Percentiles rank a stretch among this genome's conserved stretches.
Conservation (phyloP, 2,113 vertebrate genomes). For the Cryptomyrus ogoouensis region DNA sequence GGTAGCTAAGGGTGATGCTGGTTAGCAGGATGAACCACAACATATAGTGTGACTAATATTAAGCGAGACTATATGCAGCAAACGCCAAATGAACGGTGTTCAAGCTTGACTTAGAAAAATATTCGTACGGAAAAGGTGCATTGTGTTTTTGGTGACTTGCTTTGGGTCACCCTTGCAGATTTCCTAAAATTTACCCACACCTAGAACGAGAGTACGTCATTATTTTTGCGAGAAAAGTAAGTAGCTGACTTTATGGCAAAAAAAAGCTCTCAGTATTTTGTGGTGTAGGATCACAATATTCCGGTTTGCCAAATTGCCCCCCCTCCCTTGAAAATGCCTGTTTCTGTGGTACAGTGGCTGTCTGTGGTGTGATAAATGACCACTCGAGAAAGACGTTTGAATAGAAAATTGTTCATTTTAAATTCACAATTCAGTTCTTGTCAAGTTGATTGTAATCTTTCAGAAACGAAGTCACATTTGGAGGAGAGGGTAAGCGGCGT, state of each 20-base stretch:
- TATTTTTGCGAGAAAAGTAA: conserved; percentile 14
- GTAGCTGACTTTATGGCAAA: conserved; percentile 1
- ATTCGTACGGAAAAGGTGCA: background rate
- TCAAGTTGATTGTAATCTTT: conserved; percentile 19
- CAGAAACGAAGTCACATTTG: conserved; percentile 16
- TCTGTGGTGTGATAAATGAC: conserved; percentile 22
- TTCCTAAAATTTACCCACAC: background rate
- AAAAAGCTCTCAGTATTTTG: background rate
- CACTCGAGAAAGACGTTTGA: conserved; percentile 18
- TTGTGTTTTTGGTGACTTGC: background rate
- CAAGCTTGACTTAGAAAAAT: background rate
- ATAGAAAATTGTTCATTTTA: conserved; percentile 28
- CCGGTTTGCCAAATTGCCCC: background rate
- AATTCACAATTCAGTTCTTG: conserved; percentile 21
- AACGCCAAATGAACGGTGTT: conserved; percentile 15
- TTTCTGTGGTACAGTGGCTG: conserved; percentile 21
- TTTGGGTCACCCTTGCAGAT: background rate
- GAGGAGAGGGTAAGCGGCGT: conserved; percentile 12
- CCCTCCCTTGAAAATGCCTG: conserved; percentile 3
- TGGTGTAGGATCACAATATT: background rate
- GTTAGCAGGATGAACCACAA: conserved; percentile 71
- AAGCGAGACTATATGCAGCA: conserved; percentile 19
- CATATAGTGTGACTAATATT: conserved; percentile 57
- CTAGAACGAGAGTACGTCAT: background rate
- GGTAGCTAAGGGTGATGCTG: conserved; percentile 76